Evolutionary conservation across 2,113 vertebrate species (phyloP), one percentile per base, ranked within the genome.

Genomic region (Physeter macrocephalus): DNA sequence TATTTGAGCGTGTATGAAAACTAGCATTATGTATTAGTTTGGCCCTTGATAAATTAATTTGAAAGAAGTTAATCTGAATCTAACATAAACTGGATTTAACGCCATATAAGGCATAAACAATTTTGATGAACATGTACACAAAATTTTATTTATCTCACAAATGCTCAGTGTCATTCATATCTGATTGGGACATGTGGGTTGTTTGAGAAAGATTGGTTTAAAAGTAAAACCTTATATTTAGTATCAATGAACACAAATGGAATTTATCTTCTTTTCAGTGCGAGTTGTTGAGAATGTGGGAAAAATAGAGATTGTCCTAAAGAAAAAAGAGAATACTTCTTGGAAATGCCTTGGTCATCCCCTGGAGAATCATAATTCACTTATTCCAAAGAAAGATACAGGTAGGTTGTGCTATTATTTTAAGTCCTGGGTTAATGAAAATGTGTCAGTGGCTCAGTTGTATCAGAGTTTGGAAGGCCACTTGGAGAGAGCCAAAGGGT

Each of bases 301-400:
- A 64, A 99, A 99, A 98, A 98, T 99, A 94, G 99, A 99, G 97
- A 97, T 99, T 95, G 93, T 92, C 71, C 96, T 99, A 34, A 98
- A 97, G 94, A 99, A 99, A 96, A 98, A 96, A 93, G 96, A 98
- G 46, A 98, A 90, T 39, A 66, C 95, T 31, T 98, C 98, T 86
- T 99, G 99, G 99, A 96, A 98, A 8, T 97, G 90, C 84, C 98
- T 99, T 36, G 99, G 99, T 49, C 98, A 98, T 36, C 98, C 99
- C 0, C 96, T 98, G 66, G 99, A 99, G 71, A 98, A 93, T 75
- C 99, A 99, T 94, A 98, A 99, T 92, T 99, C 99, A 0, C 98
- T 99, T 98, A 89, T 99, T 96, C 98, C 97, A 83, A 96, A 98
- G 92, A 99, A 97, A 15, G 99, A 99, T 69, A 97, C 98, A 98